Percentiles rank a stretch among this genome's conserved stretches.
phyloP scores from a whole-genome alignment of 2,113 vertebrate species.

The Colossoma macropomum region DNA sequence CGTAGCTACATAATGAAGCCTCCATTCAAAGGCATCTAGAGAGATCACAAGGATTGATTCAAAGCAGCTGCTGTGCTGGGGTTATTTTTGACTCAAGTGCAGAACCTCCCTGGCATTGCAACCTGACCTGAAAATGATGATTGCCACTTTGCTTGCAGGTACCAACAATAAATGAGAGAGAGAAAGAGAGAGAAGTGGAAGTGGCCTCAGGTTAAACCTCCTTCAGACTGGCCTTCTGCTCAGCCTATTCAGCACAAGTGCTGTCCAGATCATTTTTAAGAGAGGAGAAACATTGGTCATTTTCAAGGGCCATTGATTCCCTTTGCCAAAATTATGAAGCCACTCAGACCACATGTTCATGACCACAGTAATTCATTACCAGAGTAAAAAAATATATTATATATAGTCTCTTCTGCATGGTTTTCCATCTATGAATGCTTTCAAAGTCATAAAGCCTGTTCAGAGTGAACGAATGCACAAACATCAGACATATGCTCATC shows the following conservation, averaged over 20 bases:
- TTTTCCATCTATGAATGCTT: conserved; percentile 1
- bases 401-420: neutral
- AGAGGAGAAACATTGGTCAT: conserved; percentile 27
- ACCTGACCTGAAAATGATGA: conserved; percentile 47
- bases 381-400: neutral
- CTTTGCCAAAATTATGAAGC: neutral
- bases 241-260: conserved; percentile 15
- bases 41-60: conserved; percentile 30
- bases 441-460: conserved; percentile 31
- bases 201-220: conserved; percentile 24
- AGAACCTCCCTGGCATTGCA: conserved; percentile 37
- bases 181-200: conserved; percentile 12
- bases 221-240: conserved; percentile 14
- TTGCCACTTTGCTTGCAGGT: conserved; percentile 40
- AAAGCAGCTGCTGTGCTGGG: conserved; percentile 28
- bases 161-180: conserved; percentile 16
- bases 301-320: neutral
- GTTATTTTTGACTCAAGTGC: conserved; percentile 47
- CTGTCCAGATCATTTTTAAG: neutral
- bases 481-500: conserved; percentile 42
- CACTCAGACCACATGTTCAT: neutral
- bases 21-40: conserved; percentile 11
- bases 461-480: conserved; percentile 38
- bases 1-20: conserved; percentile 1
- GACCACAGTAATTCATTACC: neutral